Percentiles rank a stretch among this genome's conserved stretches.
Conservation (phyloP, 2,888 invertebrate genomes). For the Ischnus inquisitorius region DNA sequence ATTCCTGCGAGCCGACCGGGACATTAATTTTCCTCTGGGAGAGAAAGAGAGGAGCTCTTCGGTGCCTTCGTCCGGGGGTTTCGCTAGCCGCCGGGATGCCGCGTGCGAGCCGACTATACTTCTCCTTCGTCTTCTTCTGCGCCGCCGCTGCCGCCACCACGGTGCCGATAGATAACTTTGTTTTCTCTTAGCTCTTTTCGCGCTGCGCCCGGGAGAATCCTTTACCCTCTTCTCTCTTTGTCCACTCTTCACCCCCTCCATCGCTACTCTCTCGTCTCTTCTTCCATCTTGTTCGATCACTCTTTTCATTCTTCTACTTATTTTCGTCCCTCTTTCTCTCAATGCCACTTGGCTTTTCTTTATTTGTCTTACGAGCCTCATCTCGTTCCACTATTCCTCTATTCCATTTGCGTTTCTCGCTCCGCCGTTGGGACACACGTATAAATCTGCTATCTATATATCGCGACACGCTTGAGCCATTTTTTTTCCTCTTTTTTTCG, state of each 20-base stretch:
- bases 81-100: slow-evolving; percentile 47
- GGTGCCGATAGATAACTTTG: slow-evolving; percentile 66
- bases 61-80: slow-evolving; percentile 49
- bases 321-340: slow-evolving; percentile 15
- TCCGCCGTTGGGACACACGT: neutral
- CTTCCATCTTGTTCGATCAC: slow-evolving; percentile 38
- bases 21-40: slow-evolving; percentile 76
- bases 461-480: slow-evolving; percentile 42
- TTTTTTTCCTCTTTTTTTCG: slow-evolving; percentile 38
- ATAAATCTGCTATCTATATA: neutral
- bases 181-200: slow-evolving; percentile 61
- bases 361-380: slow-evolving; percentile 39
- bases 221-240: neutral
- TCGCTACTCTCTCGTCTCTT: slow-evolving; percentile 21
- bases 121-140: slow-evolving; percentile 58
- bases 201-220: slow-evolving; percentile 23
- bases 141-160: slow-evolving; percentile 43
- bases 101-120: slow-evolving; percentile 64
- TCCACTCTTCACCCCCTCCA: slow-evolving; percentile 11
- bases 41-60: slow-evolving; percentile 59
- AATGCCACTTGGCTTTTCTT: slow-evolving; percentile 17
- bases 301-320: slow-evolving; percentile 20
- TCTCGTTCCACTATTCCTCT: slow-evolving; percentile 26
- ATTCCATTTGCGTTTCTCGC: slow-evolving; percentile 6
- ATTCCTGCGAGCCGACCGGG: slow-evolving; percentile 74